Evolutionary conservation across 2,797 vertebrate species (phyloP).

Genomic region (Lemur catta): DNA sequence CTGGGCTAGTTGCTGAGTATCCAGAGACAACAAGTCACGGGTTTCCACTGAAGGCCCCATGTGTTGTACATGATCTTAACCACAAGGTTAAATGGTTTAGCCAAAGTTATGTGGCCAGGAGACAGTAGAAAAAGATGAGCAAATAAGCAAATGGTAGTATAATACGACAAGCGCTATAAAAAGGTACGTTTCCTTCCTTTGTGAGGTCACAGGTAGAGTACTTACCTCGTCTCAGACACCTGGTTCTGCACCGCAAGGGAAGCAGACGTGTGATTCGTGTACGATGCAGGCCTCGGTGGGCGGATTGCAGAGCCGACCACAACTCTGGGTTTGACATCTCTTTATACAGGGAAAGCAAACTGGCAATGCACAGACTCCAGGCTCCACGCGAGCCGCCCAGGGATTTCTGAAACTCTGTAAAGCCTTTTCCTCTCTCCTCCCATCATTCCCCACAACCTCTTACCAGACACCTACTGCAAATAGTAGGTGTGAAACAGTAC

Average conservation of each 20-base stretch:
- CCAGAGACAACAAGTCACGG: not conserved
- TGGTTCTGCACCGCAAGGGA: rapidly evolving
- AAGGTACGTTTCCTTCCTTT: not conserved
- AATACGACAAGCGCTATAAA: not conserved
- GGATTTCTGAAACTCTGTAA: not conserved
- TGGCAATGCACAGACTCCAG: not conserved
- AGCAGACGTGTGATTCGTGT: not conserved
- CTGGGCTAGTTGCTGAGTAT: not conserved
- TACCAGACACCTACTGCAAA: slow-evolving; percentile 46
- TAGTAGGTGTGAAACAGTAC: slow-evolving; percentile 47
- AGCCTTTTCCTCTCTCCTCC: not conserved
- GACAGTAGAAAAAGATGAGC: not conserved
- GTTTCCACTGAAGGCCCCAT: not conserved
- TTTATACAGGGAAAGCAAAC: not conserved
- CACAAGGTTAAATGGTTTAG: not conserved
- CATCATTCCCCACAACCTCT: slow-evolving; percentile 16
- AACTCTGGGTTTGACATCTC: not conserved
- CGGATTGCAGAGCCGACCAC: not conserved
- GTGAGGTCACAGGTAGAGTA: not conserved
- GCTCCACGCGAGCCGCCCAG: not conserved
- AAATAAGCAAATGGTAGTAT: not conserved
- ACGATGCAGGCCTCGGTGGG: no score
- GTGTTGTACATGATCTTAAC: not conserved
- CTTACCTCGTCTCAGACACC: no score
- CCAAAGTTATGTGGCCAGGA: not conserved